These are phyloP conservation scores for Ctenicera cuprea DNA, from an alignment of 2,888 invertebrate genomes.

Conservation along the genomic window DNA sequence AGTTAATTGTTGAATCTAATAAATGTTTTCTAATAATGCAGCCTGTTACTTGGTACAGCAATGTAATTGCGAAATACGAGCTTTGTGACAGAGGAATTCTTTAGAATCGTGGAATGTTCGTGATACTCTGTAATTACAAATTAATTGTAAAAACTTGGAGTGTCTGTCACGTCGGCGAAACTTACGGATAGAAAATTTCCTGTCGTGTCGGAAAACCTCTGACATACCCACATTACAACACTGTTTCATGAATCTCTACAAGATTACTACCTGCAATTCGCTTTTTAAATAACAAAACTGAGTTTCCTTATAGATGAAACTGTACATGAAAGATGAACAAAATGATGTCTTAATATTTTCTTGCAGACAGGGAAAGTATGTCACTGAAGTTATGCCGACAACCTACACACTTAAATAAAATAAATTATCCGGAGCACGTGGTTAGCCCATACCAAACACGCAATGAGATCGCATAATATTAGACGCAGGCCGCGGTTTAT, in stretches of 20 bases:
- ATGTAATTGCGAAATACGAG: background rate
- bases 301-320: background rate
- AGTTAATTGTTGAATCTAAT: too few species aligned
- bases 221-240: constrained; percentile 3
- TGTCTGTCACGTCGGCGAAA: constrained; percentile 27
- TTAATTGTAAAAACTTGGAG: constrained; percentile 30
- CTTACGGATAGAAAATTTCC: constrained; percentile 30
- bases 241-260: constrained; percentile 15
- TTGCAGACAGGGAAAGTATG: constrained; percentile 1
- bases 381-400: constrained; percentile 6
- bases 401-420: constrained; percentile 13
- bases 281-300: constrained; percentile 4
- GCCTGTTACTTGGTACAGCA: background rate
- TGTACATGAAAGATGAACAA: background rate
- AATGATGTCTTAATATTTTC: constrained; percentile 8
- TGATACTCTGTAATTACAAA: constrained; percentile 24
- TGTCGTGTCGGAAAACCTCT: background rate
- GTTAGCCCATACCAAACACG: constrained; percentile 16
- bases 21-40: too few species aligned
- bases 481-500: constrained; percentile 20
- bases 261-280: constrained; percentile 17
- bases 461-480: constrained; percentile 28
- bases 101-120: constrained; percentile 11
- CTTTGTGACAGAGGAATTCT: constrained; percentile 9
- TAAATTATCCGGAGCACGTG: constrained; percentile 13